Evolutionary conservation across 2,797 vertebrate genomes (phyloP), one percentile per base, ranked within the genome.

Genomic region (Tiaroga cobitis): DNA sequence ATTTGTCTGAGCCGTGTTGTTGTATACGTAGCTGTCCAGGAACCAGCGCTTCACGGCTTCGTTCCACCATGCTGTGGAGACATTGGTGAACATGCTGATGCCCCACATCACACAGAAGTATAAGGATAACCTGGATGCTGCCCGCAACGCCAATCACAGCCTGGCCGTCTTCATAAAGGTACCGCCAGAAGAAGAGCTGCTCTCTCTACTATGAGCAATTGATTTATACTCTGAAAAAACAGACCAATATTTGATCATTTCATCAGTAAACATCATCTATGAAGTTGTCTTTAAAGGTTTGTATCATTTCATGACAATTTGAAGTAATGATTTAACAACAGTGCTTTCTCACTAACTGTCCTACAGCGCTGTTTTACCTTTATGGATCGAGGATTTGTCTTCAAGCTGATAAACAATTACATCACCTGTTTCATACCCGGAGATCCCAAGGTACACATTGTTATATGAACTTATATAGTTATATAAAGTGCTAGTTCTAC

Each of bases 401-500:
- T 99, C 93, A 99, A 99, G 89, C 98, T 97, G 93, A 99, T 99
- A 93, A 99, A 99, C 94, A 98, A 97, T 93, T 99, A 99, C 93
- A 97, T 97, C 92, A 97, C 97, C 93, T 98, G 96, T 92, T 99
- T 99, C 90, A 88, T 97, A 67, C 97, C 97, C 9, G 98, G 97
- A 92, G 98, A 99, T 91, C 95, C 98, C 0, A 99, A 99, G 97
- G 98, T 99, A 93, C 19, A 69, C 3, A 32, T 56, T 34, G 5
- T 26, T 82, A 2, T 26, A 74, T 68, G 3, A 32, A 5, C 18
- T 39, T 8, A 24, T 26, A 4, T 29, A n/a, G 18, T 65, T 24
- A 3, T 67, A 24, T 43, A 32, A 46, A 29, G 15, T 73, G 43
- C n/a, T 32, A 29, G 29, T 59, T 59, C 46, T 46, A 46, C 43